Conservation (phyloP, 2,797 vertebrate species). For the Poliocrania exsul region DNA sequence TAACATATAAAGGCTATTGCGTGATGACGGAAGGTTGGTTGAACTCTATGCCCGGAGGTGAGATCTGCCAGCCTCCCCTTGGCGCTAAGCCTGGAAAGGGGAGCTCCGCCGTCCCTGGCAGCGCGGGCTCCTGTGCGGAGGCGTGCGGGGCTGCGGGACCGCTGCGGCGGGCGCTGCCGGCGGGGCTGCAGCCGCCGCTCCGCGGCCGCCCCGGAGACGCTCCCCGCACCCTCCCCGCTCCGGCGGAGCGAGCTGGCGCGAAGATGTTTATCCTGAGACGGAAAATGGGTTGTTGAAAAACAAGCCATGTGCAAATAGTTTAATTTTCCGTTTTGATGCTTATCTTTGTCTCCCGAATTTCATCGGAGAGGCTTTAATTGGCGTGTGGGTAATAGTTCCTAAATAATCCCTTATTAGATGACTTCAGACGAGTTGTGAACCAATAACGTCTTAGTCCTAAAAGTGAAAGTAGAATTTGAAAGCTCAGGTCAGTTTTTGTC, state of each 20-base stretch:
- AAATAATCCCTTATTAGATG: slow-evolving; percentile 66
- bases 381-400: slow-evolving; percentile 52
- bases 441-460: slow-evolving; percentile 57
- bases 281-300: slow-evolving; percentile 66
- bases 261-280: slow-evolving; percentile 44
- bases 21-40: background rate
- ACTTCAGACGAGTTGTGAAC: slow-evolving; percentile 63
- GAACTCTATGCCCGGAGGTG: background rate
- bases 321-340: slow-evolving; percentile 66
- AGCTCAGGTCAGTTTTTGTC: slow-evolving; percentile 47
- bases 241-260: background rate
- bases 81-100: background rate
- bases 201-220: background rate
- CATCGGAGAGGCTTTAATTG: slow-evolving; percentile 56
- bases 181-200: background rate
- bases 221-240: slow-evolving; percentile 25
- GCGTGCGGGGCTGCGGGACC: background rate
- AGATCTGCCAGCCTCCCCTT: background rate
- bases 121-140: background rate
- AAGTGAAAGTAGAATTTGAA: slow-evolving; percentile 56
- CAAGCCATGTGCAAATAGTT: slow-evolving; percentile 53
- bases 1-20: background rate
- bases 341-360: slow-evolving; percentile 63
- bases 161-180: background rate
- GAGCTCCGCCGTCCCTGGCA: background rate